These are phyloP conservation scores for Neoscelio sp. DNA, from an alignment of 2,888 invertebrate genomes.

Conservation along the genomic window DNA sequence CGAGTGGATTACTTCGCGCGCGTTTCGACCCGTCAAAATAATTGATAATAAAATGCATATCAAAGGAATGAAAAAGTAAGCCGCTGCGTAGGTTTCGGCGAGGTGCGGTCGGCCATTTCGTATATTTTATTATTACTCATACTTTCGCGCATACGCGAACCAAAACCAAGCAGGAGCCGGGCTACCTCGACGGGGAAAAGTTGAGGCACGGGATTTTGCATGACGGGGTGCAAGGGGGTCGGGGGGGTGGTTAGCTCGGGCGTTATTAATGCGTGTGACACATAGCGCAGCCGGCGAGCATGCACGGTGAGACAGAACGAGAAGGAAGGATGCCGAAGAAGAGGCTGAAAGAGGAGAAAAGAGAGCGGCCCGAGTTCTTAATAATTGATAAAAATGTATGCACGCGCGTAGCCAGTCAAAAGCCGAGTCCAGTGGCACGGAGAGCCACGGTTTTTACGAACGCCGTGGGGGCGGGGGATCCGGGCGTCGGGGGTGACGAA, in stretches of 20 bases:
- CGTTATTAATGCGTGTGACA: slow-evolving; percentile 81
- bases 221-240: slow-evolving; percentile 40
- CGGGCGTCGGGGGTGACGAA: slow-evolving; percentile 53
- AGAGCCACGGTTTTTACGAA: slow-evolving; percentile 61
- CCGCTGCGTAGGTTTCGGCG: slow-evolving; percentile 46
- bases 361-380: slow-evolving; percentile 79
- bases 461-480: slow-evolving; percentile 56
- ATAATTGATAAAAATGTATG: slow-evolving; percentile 83
- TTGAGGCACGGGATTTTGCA: slow-evolving; percentile 43
- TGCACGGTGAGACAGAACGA: slow-evolving; percentile 59
- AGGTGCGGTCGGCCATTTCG: slow-evolving; percentile 75
- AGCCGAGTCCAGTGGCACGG: slow-evolving; percentile 62
- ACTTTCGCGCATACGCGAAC: slow-evolving; percentile 72
- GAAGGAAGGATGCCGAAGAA: slow-evolving; percentile 59
- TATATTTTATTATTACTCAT: slow-evolving; percentile 80
- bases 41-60: slow-evolving; percentile 30
- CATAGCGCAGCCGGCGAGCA: slow-evolving; percentile 60
- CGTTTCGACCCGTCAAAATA: slow-evolving; percentile 7
- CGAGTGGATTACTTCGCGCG: not conserved
- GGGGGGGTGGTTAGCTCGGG: slow-evolving; percentile 75
- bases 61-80: slow-evolving; percentile 59
- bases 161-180: slow-evolving; percentile 33
- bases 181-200: too few species aligned
- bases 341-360: slow-evolving; percentile 51
- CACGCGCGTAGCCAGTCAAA: slow-evolving; percentile 75